Evolutionary conservation across 2,888 invertebrate genomes (phyloP).

Genomic region (Microplitis deprimator): DNA sequence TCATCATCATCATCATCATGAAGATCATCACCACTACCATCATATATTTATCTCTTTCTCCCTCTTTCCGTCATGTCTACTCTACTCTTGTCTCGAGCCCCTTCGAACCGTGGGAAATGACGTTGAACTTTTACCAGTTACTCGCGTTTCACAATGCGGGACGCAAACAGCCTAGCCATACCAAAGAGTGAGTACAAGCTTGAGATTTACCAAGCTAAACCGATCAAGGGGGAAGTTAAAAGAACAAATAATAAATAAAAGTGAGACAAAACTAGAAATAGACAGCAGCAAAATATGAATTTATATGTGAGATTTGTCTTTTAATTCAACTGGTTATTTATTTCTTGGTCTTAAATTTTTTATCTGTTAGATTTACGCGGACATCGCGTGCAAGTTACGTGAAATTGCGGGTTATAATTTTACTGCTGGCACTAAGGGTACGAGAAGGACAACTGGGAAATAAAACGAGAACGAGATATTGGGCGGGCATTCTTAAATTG

Average conservation of each 20-base stretch:
- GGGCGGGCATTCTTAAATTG: slow-evolving; percentile 62
- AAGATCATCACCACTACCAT: slow-evolving; percentile 13
- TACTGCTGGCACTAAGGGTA: slow-evolving; percentile 15
- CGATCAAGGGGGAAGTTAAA: slow-evolving; percentile 8
- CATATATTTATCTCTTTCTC: slow-evolving; percentile 34
- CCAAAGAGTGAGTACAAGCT: slow-evolving; percentile 11
- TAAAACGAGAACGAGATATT: slow-evolving; percentile 53
- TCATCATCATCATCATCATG: slow-evolving; percentile 34
- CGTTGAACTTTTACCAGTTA: slow-evolving; percentile 64
- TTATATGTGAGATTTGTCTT: slow-evolving; percentile 29
- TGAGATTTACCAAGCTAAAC: slow-evolving; percentile 28
- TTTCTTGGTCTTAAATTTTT: not conserved
- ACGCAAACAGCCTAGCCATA: slow-evolving; percentile 23
- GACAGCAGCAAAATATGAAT: not conserved
- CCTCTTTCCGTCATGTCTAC: slow-evolving; percentile 28
- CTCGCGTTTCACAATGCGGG: slow-evolving; percentile 55
- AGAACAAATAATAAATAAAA: slow-evolving; percentile 2
- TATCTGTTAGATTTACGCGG: slow-evolving; percentile 12
- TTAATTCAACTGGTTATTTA: slow-evolving; percentile 25
- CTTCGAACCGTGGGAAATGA: slow-evolving; percentile 66
- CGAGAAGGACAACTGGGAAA: slow-evolving; percentile 43
- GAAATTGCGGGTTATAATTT: slow-evolving; percentile 28
- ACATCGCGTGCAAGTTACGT: slow-evolving; percentile 46
- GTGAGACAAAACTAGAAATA: slow-evolving; percentile 16
- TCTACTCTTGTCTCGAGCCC: slow-evolving; percentile 40